Evolutionary conservation across 2,888 invertebrate species (phyloP).

Genomic region (Aphrophora alni): DNA sequence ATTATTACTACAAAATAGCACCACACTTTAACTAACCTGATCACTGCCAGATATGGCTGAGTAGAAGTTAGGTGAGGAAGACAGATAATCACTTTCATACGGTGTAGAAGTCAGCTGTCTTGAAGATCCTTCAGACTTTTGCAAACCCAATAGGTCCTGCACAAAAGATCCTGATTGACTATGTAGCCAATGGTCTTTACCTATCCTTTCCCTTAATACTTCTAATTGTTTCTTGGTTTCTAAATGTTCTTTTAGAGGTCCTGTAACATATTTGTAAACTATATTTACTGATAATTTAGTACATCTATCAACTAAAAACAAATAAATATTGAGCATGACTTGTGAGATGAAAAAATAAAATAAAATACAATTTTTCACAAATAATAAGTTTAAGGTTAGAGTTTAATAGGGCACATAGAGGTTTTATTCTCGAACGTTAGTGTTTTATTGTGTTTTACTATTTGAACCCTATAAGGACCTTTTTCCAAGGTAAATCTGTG

Average conservation of each 20-base stretch:
- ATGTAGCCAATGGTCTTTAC: constrained; percentile 66
- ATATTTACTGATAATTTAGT: neutral
- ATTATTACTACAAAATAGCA: too few relatives aligned
- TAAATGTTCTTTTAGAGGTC: constrained; percentile 58
- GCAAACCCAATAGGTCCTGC: constrained; percentile 64
- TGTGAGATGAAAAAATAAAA: neutral
- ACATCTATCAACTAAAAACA: neutral
- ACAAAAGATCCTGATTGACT: constrained; percentile 62
- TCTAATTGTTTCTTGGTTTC: constrained; percentile 67
- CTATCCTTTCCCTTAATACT: constrained; percentile 63
- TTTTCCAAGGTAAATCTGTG: too few relatives aligned
- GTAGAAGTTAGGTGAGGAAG: constrained; percentile 12
- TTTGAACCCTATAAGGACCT: too few relatives aligned
- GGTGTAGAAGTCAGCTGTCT: constrained; percentile 11
- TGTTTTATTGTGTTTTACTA: too few relatives aligned
- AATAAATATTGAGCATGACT: too few relatives aligned
- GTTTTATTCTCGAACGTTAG: too few relatives aligned
- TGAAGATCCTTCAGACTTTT: constrained; percentile 50
- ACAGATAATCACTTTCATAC: neutral
- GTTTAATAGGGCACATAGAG: too few relatives aligned
- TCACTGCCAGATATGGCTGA: too few relatives aligned
- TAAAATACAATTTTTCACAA: too few relatives aligned
- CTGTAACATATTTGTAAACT: too few relatives aligned
- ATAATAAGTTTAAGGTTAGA: too few relatives aligned
- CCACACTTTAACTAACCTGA: too few relatives aligned